Conservation (phyloP, 1,140 invertebrate species). For the Maconellicoccus hirsutus region DNA sequence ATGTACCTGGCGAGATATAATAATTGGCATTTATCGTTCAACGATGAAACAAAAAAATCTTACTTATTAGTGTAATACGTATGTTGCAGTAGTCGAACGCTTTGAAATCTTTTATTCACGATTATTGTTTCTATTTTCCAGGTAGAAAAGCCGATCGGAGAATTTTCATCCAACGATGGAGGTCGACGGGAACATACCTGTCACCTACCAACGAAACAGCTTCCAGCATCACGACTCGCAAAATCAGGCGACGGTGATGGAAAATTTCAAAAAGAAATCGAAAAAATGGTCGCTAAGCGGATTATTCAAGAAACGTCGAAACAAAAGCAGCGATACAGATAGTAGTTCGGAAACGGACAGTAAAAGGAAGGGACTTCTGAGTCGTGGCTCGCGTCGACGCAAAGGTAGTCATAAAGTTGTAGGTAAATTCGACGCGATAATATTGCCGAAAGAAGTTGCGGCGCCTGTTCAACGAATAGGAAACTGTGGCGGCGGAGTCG, state of each 20-base stretch:
- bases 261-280: constrained; percentile 35
- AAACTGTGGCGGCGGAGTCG: not conserved
- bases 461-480: not conserved
- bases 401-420: constrained; percentile 30
- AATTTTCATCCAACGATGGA: too few species aligned
- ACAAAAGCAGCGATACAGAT: constrained; percentile 38
- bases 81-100: too few species aligned
- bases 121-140: too few species aligned
- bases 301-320: constrained; percentile 54
- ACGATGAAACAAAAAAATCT: too few species aligned
- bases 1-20: too few species aligned
- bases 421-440: constrained; percentile 26
- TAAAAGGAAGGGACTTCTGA: constrained; percentile 32
- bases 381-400: constrained; percentile 25
- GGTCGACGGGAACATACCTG: too few species aligned
- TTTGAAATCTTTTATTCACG: too few species aligned
- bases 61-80: too few species aligned
- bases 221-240: not conserved
- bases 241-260: not conserved
- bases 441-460: constrained; percentile 1
- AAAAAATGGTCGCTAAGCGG: constrained; percentile 63
- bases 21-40: too few species aligned
- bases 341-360: constrained; percentile 43
- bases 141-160: too few species aligned
- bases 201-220: too few species aligned